Base-by-base conservation (phyloP, 2,888 invertebrate species). In the Drosophila paranaensis region DNA sequence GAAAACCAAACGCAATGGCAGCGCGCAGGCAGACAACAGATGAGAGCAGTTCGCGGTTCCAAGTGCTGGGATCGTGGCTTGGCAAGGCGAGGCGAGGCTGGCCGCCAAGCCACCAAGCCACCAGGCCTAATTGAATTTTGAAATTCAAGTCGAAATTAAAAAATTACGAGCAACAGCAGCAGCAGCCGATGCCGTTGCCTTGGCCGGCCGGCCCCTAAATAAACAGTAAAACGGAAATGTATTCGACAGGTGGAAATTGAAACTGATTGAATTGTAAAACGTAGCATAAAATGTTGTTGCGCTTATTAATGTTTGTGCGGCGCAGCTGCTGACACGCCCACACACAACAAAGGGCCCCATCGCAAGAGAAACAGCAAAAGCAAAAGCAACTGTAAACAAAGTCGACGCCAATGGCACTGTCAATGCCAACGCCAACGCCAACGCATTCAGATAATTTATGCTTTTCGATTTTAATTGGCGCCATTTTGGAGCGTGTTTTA, bases 231-330 rank as follows among this genome's bases (percentile, higher is more conserved):
- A 74, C 84, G 88, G 87, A 86, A 89, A 89, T 82, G 71, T 80
- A 78, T 89, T 86, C 83, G 88, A 84, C 89, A 86, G 86, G 87
- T 86, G 86, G 89, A 86, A 86, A 86, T 87, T 81, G 79, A 88
- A 87, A 77, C 84, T 84, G 86, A 88, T 88, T 86, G 89, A 87
- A 86, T 88, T 86, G 87, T 79, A 84, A 87, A 86, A 75, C 71
- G 71, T 69, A 63, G 84, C 86, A 86, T 84, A 82, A 88, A 86
- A 86, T 77, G 48, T 43, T 71, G 65, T 48, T 73, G 70, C 64
- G 71, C 61, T 73, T 73, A 76, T 77, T 80, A 66, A 71, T 74
- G 71, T 63, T 73, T 64, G 16, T 55, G 65, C 35, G n/a, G 58
- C 64, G 58, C 83, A 84, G 77, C 87, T 73, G 82, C 69, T 66